Percentiles rank a stretch among this genome's conserved stretches.
These are phyloP conservation scores for Hoplias malabaricus DNA, from an alignment of 2,113 vertebrate species.

Conservation along the genomic window DNA sequence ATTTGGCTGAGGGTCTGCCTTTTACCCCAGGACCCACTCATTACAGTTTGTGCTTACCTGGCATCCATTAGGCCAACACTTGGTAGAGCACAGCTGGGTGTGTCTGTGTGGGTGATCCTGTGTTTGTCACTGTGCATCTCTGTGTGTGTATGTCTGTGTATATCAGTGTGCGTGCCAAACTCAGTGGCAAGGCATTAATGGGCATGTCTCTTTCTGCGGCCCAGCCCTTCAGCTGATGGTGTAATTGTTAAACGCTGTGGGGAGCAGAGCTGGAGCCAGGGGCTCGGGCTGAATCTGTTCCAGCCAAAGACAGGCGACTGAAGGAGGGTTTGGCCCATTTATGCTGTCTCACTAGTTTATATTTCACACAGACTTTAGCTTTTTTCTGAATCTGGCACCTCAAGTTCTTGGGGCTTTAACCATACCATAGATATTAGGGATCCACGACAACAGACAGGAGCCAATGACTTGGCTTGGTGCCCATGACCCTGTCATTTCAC, in stretches of 20 bases:
- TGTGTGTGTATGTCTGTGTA: no score
- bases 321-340: slow-evolving; percentile 2
- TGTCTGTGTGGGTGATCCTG: no score
- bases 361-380: no score
- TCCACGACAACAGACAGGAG: no score
- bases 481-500: no score
- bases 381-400: no score
- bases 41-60: slow-evolving; percentile 45
- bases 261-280: slow-evolving; percentile 39
- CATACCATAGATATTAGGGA: no score
- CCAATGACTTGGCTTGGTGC: no score
- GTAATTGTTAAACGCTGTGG: slow-evolving; percentile 61
- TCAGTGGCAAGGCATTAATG: slow-evolving; percentile 50
- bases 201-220: slow-evolving; percentile 45
- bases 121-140: no score
- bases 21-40: slow-evolving; percentile 9
- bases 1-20: background rate
- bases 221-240: slow-evolving; percentile 37
- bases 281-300: slow-evolving; percentile 46
- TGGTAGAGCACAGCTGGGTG: slow-evolving; percentile 59
- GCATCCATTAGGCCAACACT: slow-evolving; percentile 41
- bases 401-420: no score
- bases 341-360: background rate
- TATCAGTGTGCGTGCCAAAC: slow-evolving; percentile 25
- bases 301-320: slow-evolving; percentile 21